Base-by-base conservation (phyloP, 1,140 invertebrate species). In the Kradibia gibbosae region DNA sequence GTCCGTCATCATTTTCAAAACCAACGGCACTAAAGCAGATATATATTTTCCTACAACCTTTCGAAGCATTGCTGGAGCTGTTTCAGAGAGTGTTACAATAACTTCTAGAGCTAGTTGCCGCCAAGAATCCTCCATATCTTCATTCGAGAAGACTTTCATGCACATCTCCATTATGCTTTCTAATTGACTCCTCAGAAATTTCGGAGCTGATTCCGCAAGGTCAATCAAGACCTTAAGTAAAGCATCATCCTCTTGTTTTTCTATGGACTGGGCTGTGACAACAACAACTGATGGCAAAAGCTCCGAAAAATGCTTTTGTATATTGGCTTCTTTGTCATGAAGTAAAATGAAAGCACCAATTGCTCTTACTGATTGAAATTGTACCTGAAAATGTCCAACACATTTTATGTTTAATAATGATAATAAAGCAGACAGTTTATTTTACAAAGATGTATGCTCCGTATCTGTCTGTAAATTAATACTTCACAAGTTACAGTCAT, bases 1-100 rank as follows among this genome's bases (percentile, higher is more conserved):
- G 87, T 99, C 98, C 17, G 98, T 97, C 98, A 99, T 99, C 95
- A 99, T 96, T 87, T 96, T 94, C 62, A 99, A 91, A 76, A 99
- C 94, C 77, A 97, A 92, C 0, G 96, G 95, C 25, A 99, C 95
- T 83, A 97, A 90, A 25, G 93, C 89, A 50, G 94, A 92, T 77
- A 99, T 94, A 83, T 97, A 97, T 87, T 95, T 95, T 5, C 93
- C 93, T 20, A 95, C 95, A 85, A 95, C 94, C 91, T 99, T 99
- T 25, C 98, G 94, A 22, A 99, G 95, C 96, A 99, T 99, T 2
- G 97, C 96, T 22, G 99, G 96, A 0, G 98, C 97, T 55, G 96
- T 97, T 93, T 99, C 99, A 55, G 97, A 94, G 73, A 99, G 89
- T 5, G 98, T 98, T 15, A 99, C 97, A 89, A 99, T 94, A 22